phyloP scores from a whole-genome alignment of 2,113 vertebrate species.

The Clinocottus analis region DNA sequence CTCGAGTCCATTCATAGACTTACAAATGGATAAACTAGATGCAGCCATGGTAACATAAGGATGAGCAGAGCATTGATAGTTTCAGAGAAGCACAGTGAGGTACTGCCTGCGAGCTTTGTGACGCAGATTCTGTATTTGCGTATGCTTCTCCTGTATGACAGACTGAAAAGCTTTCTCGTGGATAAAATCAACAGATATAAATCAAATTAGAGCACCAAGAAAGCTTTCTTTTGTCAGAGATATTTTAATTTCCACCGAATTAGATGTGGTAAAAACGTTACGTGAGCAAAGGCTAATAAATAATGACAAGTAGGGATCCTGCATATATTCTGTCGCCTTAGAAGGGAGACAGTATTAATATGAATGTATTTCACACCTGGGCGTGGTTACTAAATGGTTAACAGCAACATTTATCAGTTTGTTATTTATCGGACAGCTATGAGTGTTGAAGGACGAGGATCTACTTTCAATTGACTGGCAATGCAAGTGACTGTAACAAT shows the following conservation, averaged over 20 bases:
- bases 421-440: not conserved
- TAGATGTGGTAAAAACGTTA: conserved; percentile 5
- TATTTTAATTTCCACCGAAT: conserved; percentile 26
- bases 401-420: not conserved
- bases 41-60: conserved; percentile 78
- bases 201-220: conserved; percentile 35
- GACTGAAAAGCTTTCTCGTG: conserved; percentile 37
- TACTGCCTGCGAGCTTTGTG: conserved; percentile 70
- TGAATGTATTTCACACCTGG: no score
- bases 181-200: conserved; percentile 47
- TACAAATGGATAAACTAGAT: conserved; percentile 65
- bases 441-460: conserved; percentile 14
- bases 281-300: not conserved
- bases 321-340: not conserved
- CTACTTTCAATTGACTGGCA: not conserved
- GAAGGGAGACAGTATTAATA: no score
- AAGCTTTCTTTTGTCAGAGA: conserved; percentile 7
- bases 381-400: no score
- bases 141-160: conserved; percentile 52
- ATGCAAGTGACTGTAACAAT: not conserved
- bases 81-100: conserved; percentile 69
- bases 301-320: not conserved
- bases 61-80: conserved; percentile 69
- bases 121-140: conserved; percentile 73
- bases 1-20: conserved; percentile 73